Conservation (phyloP, 2,888 invertebrate species). For the Latrodectus hesperus region DNA sequence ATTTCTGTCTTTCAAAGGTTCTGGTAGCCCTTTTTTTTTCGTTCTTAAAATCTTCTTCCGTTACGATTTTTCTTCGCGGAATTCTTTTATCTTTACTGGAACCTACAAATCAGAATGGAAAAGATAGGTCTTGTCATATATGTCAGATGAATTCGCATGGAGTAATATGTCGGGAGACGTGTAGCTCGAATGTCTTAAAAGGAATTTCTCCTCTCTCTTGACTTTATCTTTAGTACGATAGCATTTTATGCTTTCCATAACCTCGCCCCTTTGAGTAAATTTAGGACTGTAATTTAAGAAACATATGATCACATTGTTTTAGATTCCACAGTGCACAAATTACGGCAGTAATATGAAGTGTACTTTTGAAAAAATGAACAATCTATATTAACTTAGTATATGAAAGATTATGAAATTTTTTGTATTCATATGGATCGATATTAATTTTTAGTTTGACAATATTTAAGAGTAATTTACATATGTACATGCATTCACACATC, state of each 20-base stretch:
- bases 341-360: no score
- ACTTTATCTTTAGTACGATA: conserved; percentile 35
- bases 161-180: conserved; percentile 44
- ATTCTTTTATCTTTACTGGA: conserved; percentile 31
- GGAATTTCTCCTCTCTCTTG: conserved; percentile 12
- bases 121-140: conserved; percentile 55
- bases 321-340: no score
- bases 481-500: no score
- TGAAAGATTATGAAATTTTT: no score
- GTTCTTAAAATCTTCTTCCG: conserved; percentile 22
- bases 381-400: no score
- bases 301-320: no score
- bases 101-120: conserved; percentile 42
- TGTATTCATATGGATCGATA: no score
- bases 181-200: background rate
- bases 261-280: conserved; percentile 1
- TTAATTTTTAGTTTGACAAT: no score
- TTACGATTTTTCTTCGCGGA: background rate
- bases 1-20: conserved; percentile 1
- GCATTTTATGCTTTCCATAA: conserved; percentile 1
- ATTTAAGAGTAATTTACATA: no score
- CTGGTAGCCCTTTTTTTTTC: conserved; percentile 6
- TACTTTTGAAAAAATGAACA: no score
- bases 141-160: conserved; percentile 39
- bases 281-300: background rate